Conservation (phyloP, 2,797 vertebrate species). For the Borostomias antarcticus region DNA sequence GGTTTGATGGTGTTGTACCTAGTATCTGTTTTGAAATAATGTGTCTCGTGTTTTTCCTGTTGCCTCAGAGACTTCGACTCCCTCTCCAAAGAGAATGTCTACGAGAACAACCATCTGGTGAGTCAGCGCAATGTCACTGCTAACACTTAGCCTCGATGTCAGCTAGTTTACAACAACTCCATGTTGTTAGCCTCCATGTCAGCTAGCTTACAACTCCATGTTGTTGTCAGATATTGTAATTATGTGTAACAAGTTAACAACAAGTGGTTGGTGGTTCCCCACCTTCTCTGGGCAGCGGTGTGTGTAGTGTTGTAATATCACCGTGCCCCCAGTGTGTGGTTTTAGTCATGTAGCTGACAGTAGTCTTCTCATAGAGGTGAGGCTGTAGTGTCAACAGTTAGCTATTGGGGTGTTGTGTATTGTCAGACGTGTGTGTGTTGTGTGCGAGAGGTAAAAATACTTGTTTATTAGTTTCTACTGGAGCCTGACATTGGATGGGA, state of each 20-base stretch:
- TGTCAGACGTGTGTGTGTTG: background rate
- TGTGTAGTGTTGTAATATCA: background rate
- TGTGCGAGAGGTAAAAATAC: no score
- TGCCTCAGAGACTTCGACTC: slow-evolving; percentile 88
- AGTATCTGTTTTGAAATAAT: background rate
- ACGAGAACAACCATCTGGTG: slow-evolving; percentile 95
- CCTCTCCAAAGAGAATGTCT: slow-evolving; percentile 94
- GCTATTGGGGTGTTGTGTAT: background rate
- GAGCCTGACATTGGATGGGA: slow-evolving; percentile 26
- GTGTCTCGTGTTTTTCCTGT: slow-evolving; percentile 25
- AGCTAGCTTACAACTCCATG: background rate
- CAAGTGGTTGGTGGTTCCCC: background rate
- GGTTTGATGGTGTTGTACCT: background rate
- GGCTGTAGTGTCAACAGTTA: slow-evolving; percentile 9
- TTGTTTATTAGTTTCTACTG: slow-evolving; percentile 34
- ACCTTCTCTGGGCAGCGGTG: background rate
- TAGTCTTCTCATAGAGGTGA: slow-evolving; percentile 11
- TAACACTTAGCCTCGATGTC: background rate
- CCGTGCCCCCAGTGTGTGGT: background rate
- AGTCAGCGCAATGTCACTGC: slow-evolving; percentile 60
- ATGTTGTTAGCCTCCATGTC: slow-evolving; percentile 2
- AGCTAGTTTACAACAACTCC: background rate
- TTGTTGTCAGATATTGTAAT: background rate
- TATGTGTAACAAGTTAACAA: slow-evolving; percentile 15
- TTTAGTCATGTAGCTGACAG: no score